phyloP scores from a whole-genome alignment of 2,888 invertebrate genomes.

The Xylocampa areola region DNA sequence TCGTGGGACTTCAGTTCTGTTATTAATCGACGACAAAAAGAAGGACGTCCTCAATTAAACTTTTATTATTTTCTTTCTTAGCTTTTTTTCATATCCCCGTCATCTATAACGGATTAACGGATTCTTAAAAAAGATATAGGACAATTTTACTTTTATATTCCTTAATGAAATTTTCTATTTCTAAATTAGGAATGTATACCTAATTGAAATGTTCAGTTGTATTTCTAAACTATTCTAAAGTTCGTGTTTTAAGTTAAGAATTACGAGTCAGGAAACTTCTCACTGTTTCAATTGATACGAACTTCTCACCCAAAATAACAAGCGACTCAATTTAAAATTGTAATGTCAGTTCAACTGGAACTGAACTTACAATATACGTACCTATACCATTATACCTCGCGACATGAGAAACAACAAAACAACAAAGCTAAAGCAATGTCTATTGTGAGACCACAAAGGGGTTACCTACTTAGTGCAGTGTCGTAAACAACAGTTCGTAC shows the following conservation, averaged over 20 bases:
- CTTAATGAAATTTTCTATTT: no score
- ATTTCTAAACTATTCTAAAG: no score
- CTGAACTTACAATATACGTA: conserved; percentile 6
- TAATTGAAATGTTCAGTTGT: not conserved
- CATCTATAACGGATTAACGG: no score
- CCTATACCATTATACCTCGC: conserved; percentile 31
- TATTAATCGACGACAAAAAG: no score
- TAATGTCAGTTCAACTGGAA: conserved; percentile 4
- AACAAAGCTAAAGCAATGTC: conserved; percentile 56
- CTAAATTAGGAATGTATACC: no score
- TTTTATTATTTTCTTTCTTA: no score
- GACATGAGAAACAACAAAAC: conserved; percentile 53
- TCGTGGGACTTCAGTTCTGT: no score
- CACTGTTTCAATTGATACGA: not conserved
- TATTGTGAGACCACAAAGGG: conserved; percentile 60
- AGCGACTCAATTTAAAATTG: conserved; percentile 4
- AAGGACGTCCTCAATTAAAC: no score
- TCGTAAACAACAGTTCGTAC: conserved; percentile 38
- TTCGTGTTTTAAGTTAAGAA: no score
- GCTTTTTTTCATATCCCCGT: no score
- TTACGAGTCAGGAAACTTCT: not conserved
- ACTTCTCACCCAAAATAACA: not conserved
- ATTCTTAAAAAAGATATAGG: no score
- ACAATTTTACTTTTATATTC: no score
- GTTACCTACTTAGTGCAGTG: conserved; percentile 57